Base-by-base conservation (phyloP, 2,797 vertebrate species). In the Erethizon dorsatum region DNA sequence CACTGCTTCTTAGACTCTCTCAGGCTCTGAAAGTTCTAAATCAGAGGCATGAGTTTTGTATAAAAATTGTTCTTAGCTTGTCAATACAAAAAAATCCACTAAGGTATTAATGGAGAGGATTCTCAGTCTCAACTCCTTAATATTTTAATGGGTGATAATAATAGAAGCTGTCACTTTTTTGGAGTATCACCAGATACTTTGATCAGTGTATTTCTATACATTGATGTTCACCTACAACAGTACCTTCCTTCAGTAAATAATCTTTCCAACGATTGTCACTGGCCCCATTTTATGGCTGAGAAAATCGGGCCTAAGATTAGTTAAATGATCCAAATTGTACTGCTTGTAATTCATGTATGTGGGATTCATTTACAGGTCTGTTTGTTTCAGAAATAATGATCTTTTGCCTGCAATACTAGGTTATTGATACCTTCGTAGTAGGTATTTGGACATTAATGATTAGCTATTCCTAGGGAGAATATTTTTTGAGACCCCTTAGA, bases 401-500 rank as follows among this genome's bases (percentile, higher is more conserved):
- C 12, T 52, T 92, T 87, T 10, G 6, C 28, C 28, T 63, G n/a
- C 0, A 71, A 28, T 41, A 20, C 52, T 82, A 31, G 69, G 31
- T 86, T 67, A 65, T 54, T 33, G 20, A 78, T 20, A 37, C 8
- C 17, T 91, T 86, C 71, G 37, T n/a, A 79, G 14, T 28, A 67
- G 28, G n/a, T 45, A 77, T 77, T n/a, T 65, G 90, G 45, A 56
- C 59, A 45, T 78, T 79, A 90, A 14, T 26, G 57, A 79, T 3
- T 88, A 28, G 7, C 31, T 83, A 4, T 91, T 77, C 7, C 18
- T 67, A 3, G 52, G 33, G 37, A 92, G 26, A 90, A 54, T 41
- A 50, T 52, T 75, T 92, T 84, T 95, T 61, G 9, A 83, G 41
- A 52, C 80, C 31, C 18, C 31, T 91, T 59, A 83, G 57, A 83